Base-by-base conservation (phyloP, 2,113 vertebrate species). In the Hippocampus mohnikei region DNA sequence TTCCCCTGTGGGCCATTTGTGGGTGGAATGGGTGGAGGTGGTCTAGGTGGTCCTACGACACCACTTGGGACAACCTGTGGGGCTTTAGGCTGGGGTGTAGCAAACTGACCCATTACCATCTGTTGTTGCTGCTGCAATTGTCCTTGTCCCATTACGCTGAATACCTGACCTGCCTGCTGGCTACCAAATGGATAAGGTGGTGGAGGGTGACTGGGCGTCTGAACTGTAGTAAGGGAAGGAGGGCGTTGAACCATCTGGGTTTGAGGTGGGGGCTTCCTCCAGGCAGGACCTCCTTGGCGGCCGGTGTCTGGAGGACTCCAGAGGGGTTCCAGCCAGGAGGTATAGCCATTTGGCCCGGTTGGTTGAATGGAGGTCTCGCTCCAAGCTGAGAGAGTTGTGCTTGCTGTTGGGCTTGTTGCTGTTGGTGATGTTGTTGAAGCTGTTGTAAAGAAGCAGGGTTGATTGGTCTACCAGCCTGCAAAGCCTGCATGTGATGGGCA, bases 141-240 rank as follows among this genome's bases (percentile, higher is more conserved):
- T 23, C 85, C 89, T 73, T 88, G 91, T 55, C 91, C 85, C 81
- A 92, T 89, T 18, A 85, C 41, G 76, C 74, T 91, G 56, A 92
- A 93, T 60, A 88, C 92, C 82, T 98, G 97, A 70, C 95, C 94
- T 77, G 96, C 93, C 90, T 99, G 97, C 81, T 99, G 97, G 89
- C 96, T 99, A 85, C 96, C 97, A 87, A 95, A 98, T 50, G 97
- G 97, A 77, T 99, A 99, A 52, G 97, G 97, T 74, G 97, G 97
- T 41, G 97, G 97, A 78, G 97, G 97, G 78, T 99, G 97, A 87
- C 93, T 94, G 69, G 97, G 97, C 74, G 96, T 97, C 90, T 97
- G 96, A 74, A 97, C 94, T 79, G 95, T 93, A 74, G 94, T 91
- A 88, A 99, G 91, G 71, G 96, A 94, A 60, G 96, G 96, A 78